Base-by-base conservation (phyloP, 2,888 invertebrate genomes). In the Lycaena phlaeas region DNA sequence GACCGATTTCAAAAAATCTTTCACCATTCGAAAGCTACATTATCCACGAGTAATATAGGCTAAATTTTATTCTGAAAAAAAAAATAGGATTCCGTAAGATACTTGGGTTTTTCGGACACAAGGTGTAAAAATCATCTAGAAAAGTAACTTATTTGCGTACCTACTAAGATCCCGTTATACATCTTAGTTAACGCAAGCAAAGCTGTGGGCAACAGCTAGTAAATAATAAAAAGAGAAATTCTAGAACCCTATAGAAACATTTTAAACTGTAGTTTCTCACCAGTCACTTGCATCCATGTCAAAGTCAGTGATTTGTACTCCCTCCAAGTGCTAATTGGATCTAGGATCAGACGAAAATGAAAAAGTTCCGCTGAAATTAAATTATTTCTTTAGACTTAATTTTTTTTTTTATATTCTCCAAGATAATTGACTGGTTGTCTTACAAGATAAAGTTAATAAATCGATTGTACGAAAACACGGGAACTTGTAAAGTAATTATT, bases 231-330 rank as follows among this genome's bases (percentile, higher is more conserved):
- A n/a, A n/a, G n/a, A n/a, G n/a, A n/a, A n/a, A n/a, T n/a, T n/a
- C n/a, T n/a, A n/a, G n/a, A n/a, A n/a, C n/a, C n/a, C n/a, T n/a
- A 18, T 6, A 18, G 6, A 18, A 18, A 18, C 14, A 29, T 29
- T 14, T 14, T 14, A 29, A 30, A n/a, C 29, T 30, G 29, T 15
- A n/a, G 14, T 10, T 14, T 29, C 30, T 15, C 30, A 30, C n/a
- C n/a, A 30, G 30, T 30, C 30, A 30, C 30, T 30, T 30, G 30
- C 30, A 30, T 30, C 30, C 30, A 30, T 15, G 30, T 30, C 15
- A 30, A 30, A 30, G 30, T 15, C 27, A 38, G 42, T 38, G 36
- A 48, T 48, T 48, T 42, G 44, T 48, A 40, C 43, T 18, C 38
- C 26, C 27, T 44, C 44, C 46, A 44, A 48, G 40, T 42, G 34